Evolutionary conservation across 2,888 invertebrate species (phyloP), one percentile per base, ranked within the genome.

Genomic region (Drosophila hamatofila): DNA sequence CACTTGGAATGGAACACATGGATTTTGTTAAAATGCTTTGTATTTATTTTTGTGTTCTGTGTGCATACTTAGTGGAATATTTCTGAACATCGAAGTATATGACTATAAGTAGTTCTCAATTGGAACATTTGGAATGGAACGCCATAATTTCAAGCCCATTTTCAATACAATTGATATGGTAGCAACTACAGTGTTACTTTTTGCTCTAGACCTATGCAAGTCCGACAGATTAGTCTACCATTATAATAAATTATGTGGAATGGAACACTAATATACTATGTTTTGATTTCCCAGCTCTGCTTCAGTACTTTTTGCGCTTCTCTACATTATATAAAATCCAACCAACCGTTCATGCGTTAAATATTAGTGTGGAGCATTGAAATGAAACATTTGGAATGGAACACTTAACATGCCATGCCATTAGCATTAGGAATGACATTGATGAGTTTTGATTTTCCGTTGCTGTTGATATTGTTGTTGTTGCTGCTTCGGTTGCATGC

Each of bases 371-470:
- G 8, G 18, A 16, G 1, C 51, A 35, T 35, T 25, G 49, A 14
- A 18, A 18, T 35, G 23, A 54, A 54, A 54, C 54, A 54, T 25
- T 11, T n/a, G 54, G 37, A 56, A 56, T 56, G 41, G 21, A 56
- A 33, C 25, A 41, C 25, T 49, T 37, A 11, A 21, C 44, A 60
- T 49, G 59, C 30, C 16, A 35, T 23, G 51, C 37, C 49, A 46
- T 46, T 59, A 52, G 48, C 30, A 63, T 63, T 48, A 46, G 25
- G 46, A 21, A 35, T 63, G 49, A 25, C 2, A 21, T 41, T 33
- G 25, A 30, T 41, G 30, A 41, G 41, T n/a, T 61, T 63, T 51
- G 25, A 27, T 52, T 54, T 41, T 25, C 18, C 21, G 49, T 49
- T 54, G 16, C 1, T 37, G 35, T 25, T 55, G 5, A 35, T 54